Evolutionary conservation across 1,140 invertebrate species (phyloP), one percentile per base, ranked within the genome.

Genomic region (Caenorhabditis brenneri): DNA sequence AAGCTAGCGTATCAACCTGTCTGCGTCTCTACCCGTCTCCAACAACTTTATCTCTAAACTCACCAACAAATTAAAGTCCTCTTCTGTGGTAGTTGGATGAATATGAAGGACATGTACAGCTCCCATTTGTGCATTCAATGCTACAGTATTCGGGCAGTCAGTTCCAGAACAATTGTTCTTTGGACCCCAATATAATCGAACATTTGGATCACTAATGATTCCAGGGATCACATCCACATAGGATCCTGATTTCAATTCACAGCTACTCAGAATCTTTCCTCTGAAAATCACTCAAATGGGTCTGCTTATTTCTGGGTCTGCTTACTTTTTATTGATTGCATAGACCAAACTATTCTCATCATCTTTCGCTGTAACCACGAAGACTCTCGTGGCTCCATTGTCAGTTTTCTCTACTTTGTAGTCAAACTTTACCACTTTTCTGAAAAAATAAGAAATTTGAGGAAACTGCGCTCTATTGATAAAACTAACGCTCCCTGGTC

Each of bases 311-410:
- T 9, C 0, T 7, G 1, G 19, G 27, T 7, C 6, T 15, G 3
- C 31, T 65, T 19, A 65, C 33, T 83, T 81, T 39, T 85, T 53
- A 24, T 88, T 65, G 69, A 89, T 86, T 10, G 87, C 60, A 27
- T 88, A 84, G 29, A 89, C 24, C 69, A 55, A 51, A 79, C 42
- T 36, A 27, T 80, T 29, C 84, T 84, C 74, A 74, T 86, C 33
- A 22, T 51, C 78, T 2, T 60, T 36, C 16, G 81, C 65, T 7
- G 90, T 27, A n/a, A 89, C 60, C 12, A 89, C 79, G 65, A 90
- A 90, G 24, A 89, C 49, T n/a, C 83, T 53, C n/a, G 88, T 91
- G 24, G 79, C 83, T 31, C 89, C 89, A 55, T 89, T 90, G 49
- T 90, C 88, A 15, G 88, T 84, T 79, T 89, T 89, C 84, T 90